Base-by-base conservation (phyloP, 2,113 vertebrate species). In the Tiliqua scincoides region DNA sequence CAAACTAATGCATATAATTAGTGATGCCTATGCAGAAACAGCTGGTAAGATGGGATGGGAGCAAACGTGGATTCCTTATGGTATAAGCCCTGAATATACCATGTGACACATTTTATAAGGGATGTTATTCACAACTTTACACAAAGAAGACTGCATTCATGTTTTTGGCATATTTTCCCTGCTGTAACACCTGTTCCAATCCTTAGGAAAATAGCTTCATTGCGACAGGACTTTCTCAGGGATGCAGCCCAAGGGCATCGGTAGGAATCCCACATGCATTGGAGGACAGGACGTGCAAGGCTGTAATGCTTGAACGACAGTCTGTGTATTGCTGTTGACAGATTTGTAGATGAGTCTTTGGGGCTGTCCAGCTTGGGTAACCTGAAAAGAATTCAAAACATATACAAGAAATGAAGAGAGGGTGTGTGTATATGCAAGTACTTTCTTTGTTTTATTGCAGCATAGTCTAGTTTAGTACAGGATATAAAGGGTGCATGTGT, bases 1-100 rank as follows among this genome's bases (percentile, higher is more conserved):
- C 43, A 74, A 74, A 74, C 40, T 81, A 81, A 85, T 80, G 78
- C 48, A 72, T 21, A 79, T 84, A 72, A 88, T 88, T 88, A 79
- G 59, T 84, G 59, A 88, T 35, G 75, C 76, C 48, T 79, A 79
- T 40, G 40, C 61, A 83, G 67, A 79, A 88, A 79, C 75, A 79
- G 75, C 74, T 83, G 68, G 77, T 65, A 65, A 84, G 85, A 81
- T 74, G 59, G 43, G 78, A 20, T 74, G 43, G 59, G 78, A 74
- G 65, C 40, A 65, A 63, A 32, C 9, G 3, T 27, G 57, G 59
- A 65, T 81, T 74, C 61, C 43, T 74, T 63, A 62, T 73, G 61
- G 40, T 59, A 86, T 37, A 61, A 17, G 10, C n/a, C 25, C 54
- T 17, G 57, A 74, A 73, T 32, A 52, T 25, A 52, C 18, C 71